Evolutionary conservation across 2,113 vertebrate genomes (phyloP).

Genomic region (Catharus bicknelli): DNA sequence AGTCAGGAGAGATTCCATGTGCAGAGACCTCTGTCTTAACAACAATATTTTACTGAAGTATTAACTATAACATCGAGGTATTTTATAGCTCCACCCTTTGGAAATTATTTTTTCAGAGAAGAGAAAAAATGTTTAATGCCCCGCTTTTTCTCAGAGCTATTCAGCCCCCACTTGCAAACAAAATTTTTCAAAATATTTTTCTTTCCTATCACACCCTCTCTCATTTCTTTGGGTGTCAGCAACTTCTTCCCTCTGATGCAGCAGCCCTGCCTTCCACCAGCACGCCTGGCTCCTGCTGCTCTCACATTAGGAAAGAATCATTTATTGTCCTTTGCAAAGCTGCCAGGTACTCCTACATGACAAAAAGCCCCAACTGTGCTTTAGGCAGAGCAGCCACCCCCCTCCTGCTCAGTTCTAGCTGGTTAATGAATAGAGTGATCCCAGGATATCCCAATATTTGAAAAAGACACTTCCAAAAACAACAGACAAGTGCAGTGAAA

Average conservation of each 20-base stretch:
- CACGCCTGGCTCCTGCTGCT: neutral
- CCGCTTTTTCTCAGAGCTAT: neutral
- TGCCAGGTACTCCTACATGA: slow-evolving; percentile 12
- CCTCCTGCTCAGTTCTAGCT: neutral
- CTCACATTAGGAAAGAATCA: neutral
- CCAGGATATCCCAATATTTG: slow-evolving; percentile 3
- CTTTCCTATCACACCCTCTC: slow-evolving; percentile 60
- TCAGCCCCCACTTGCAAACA: slow-evolving; percentile 23
- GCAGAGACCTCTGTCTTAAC: slow-evolving; percentile 25
- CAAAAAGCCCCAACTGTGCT: neutral
- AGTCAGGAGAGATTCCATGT: neutral
- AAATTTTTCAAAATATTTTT: slow-evolving; percentile 59
- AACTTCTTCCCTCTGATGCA: slow-evolving; percentile 26
- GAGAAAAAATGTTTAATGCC: slow-evolving; percentile 10
- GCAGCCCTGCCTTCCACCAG: neutral
- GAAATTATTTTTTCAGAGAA: slow-evolving; percentile 33
- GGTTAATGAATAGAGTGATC: neutral
- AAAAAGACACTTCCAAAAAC: neutral
- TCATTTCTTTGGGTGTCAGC: slow-evolving; percentile 38
- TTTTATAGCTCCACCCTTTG: slow-evolving; percentile 58
- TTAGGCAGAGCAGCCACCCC: neutral
- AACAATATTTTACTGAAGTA: slow-evolving; percentile 58
- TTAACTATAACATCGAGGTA: neutral
- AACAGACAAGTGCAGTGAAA: neutral
- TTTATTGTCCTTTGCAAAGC: slow-evolving; percentile 12